A percentile compares a stretch with the other conserved stretches of the same genome.
These are phyloP conservation scores for Calliopsis andreniformis DNA, from an alignment of 1,140 invertebrate genomes.

Conservation along the genomic window DNA sequence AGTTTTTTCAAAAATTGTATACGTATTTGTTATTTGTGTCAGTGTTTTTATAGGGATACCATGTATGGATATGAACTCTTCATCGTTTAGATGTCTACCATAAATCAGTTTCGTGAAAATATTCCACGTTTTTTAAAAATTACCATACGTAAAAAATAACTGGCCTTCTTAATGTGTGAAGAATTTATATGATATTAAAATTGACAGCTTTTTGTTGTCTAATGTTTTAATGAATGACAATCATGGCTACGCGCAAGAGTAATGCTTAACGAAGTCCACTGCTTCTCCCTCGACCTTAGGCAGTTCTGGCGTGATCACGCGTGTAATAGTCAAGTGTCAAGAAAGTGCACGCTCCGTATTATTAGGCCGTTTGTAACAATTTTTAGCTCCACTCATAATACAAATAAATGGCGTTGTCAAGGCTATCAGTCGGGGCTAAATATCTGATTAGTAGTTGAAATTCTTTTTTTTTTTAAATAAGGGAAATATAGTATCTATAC, in stretches of 20 bases:
- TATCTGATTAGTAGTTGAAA: too few relatives aligned
- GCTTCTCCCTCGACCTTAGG: conserved; percentile 34
- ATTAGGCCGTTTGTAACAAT: conserved; percentile 16
- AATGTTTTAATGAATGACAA: conserved; percentile 35
- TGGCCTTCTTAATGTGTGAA: too few relatives aligned
- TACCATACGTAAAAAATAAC: too few relatives aligned
- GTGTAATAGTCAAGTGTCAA: conserved; percentile 15
- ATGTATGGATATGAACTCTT: too few relatives aligned
- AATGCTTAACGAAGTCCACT: conserved; percentile 40
- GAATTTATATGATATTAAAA: not conserved
- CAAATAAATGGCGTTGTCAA: conserved; percentile 40
- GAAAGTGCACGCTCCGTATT: conserved; percentile 12
- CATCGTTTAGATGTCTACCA: too few relatives aligned
- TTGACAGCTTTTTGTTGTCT: not conserved
- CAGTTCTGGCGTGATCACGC: conserved; percentile 43
- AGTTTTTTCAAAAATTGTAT: too few relatives aligned
- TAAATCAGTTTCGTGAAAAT: too few relatives aligned
- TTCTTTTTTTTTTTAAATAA: too few relatives aligned
- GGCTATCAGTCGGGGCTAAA: conserved; percentile 30
- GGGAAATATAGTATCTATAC: too few relatives aligned
- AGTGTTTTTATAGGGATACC: too few relatives aligned
- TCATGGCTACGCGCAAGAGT: conserved; percentile 36
- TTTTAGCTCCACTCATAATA: conserved; percentile 42
- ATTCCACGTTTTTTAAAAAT: too few relatives aligned
- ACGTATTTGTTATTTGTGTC: too few relatives aligned